Percentiles rank a stretch among this genome's conserved stretches.
Evolutionary conservation across 2,797 vertebrate species (phyloP).

Genomic region (Poecilia gillii): DNA sequence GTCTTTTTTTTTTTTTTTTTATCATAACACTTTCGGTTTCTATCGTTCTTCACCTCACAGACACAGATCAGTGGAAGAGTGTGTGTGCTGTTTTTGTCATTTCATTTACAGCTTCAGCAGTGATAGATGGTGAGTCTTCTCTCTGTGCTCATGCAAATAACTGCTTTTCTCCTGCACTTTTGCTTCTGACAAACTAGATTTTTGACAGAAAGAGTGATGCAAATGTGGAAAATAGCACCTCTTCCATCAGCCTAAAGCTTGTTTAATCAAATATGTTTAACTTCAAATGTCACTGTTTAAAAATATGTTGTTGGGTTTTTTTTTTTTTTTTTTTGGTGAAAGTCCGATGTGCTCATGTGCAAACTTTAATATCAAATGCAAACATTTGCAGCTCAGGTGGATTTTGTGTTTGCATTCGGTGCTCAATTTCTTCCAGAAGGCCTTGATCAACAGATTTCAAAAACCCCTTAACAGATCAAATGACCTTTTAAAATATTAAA

Average conservation of each 20-base stretch:
- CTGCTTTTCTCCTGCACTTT: constrained; percentile 5
- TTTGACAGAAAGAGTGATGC: background rate
- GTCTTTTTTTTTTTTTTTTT: background rate
- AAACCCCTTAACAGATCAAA: constrained; percentile 20
- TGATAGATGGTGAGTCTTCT: background rate
- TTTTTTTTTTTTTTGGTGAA: no score
- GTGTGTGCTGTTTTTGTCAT: constrained; percentile 1
- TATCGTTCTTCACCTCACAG: background rate
- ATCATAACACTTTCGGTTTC: background rate
- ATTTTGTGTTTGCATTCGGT: background rate
- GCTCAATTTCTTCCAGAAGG: background rate
- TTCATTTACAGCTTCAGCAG: constrained; percentile 6
- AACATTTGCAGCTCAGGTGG: background rate
- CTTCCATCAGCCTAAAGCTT: constrained; percentile 1
- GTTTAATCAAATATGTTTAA: background rate
- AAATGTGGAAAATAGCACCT: constrained; percentile 2
- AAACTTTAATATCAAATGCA: background rate
- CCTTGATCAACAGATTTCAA: constrained; percentile 8
- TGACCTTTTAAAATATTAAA: constrained; percentile 16
- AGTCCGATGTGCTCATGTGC: background rate
- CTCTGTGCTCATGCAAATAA: constrained; percentile 19
- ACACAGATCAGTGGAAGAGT: background rate
- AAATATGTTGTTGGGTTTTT: background rate
- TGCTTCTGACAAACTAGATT: constrained; percentile 13
- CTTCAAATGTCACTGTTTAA: background rate